Base-by-base conservation (phyloP, 1,140 invertebrate species). In the Drosophila pseudoananassae region DNA sequence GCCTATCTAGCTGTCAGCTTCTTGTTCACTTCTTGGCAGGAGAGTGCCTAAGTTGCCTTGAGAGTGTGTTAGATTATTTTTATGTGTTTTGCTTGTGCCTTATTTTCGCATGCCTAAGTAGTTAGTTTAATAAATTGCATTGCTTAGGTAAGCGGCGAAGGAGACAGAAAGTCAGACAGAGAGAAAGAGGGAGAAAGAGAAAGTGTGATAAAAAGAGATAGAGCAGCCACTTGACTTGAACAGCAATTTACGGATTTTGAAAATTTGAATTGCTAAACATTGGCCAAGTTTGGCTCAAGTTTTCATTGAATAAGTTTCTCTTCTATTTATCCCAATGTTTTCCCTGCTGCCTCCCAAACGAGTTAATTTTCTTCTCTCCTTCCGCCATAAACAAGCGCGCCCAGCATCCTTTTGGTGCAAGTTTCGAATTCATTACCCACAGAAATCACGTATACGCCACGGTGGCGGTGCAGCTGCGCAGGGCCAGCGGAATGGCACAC, bases 51-150 rank as follows among this genome's bases (percentile, higher is more conserved):
- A 69, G 65, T 56, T 10, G 82, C 33, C 64, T 81, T 64, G 55
- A 78, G 78, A 75, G 78, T 69, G 83, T 82, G 64, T 85, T 82
- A 76, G 83, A 85, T 88, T 87, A 78, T 82, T 85, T 85, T 75
- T 71, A 82, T 78, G 60, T 79, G 45, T 45, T 72, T 74, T 65
- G n/a, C 59, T 75, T 54, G 50, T 63, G 51, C 63, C 80, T 84
- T 76, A 78, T 87, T 82, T 82, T 88, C 61, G 60, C 75, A 82
- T 88, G 78, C 78, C 74, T 76, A 82, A 87, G 78, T 87, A 88
- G 83, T 88, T 88, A 68, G 82, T 78, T 87, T 87, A 88, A 88
- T 87, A 87, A 88, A 82, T 82, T 87, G 78, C 83, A 87, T 79
- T 79, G 56, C 54, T 33, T 49, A 68, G 65, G 40, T 45, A 23